Evolutionary conservation across 2,113 vertebrate genomes (phyloP), one percentile per base, ranked within the genome.

Genomic region (Misgurnus mizolepis): DNA sequence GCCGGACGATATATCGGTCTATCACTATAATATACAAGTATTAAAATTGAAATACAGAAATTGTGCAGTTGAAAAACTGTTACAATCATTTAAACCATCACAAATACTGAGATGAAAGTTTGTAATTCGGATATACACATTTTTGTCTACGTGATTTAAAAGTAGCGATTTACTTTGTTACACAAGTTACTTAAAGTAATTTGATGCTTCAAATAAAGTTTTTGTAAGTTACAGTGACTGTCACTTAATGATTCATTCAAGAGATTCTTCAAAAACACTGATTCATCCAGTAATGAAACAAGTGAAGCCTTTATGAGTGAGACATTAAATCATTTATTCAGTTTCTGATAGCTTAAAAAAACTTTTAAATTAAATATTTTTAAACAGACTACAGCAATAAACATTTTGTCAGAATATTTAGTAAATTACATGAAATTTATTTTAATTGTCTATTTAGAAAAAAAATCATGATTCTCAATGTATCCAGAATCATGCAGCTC

Each of bases 251-350:
- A 65, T 15, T 65, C 1, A 34, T 62, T 62, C 4, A 14, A 34
- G 61, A 34, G 27, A 64, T 39, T 39, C 61, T 64, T 64, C 62
- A 39, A 65, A 65, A 65, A 65, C 62, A 65, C 62, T 40, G 62
- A 65, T 40, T 65, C 27, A 39, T 62, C 60, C 22, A 34, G 18
- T 61, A 50, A 50, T 6, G 9, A 50, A 50, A 50, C 49, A 50
- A 50, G 49, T 50, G 7, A 50, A 50, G 49, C 49, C 49, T 50
- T 50, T 50, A 50, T 50, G 49, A 50, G 49, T 50, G 9, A 50
- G 49, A 50, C 49, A 50, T 9, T 50, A 9, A 50, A 50, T 9
- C 6, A 50, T 50, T 6, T 50, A 50, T 50, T 50, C 49, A 50
- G 49, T 11, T 50, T 50, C 22, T 22, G 22, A 22, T 22, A 22